These are phyloP conservation scores for Eugnorisma glareosa DNA, from an alignment of 2,888 invertebrate species.

Conservation along the genomic window DNA sequence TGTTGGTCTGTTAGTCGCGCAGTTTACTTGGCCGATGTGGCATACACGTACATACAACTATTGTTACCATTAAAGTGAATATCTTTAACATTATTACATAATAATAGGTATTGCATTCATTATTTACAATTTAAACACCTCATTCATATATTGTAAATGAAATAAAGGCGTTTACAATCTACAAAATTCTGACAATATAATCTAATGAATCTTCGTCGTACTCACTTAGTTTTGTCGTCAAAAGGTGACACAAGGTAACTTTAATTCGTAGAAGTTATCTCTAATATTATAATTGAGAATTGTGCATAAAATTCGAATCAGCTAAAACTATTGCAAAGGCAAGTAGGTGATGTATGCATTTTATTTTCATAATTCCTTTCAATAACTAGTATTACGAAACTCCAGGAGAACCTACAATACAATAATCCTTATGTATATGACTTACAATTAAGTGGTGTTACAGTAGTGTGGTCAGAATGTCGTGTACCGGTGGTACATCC, in stretches of 20 bases:
- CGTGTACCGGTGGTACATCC: conserved; percentile 70
- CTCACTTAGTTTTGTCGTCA: conserved; percentile 70
- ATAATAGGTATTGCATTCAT: conserved; percentile 67
- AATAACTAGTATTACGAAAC: conserved; percentile 75
- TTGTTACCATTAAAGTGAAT: conserved; percentile 72
- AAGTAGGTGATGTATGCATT: conserved; percentile 87
- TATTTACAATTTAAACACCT: conserved; percentile 71
- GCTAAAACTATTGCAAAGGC: conserved; percentile 87
- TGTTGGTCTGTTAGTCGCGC: conserved; percentile 76
- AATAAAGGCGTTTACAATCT: conserved; percentile 64
- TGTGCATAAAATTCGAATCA: conserved; percentile 84
- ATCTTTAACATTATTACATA: conserved; percentile 68
- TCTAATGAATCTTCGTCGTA: conserved; percentile 65
- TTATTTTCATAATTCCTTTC: conserved; percentile 72
- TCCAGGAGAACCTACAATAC: conserved; percentile 74
- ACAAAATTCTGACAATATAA: conserved; percentile 64
- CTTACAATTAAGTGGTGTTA: conserved; percentile 86
- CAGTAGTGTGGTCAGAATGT: conserved; percentile 80
- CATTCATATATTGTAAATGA: conserved; percentile 62
- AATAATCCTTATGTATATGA: conserved; percentile 71
- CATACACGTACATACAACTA: conserved; percentile 68
- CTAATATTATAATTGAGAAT: conserved; percentile 77
- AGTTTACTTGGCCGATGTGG: conserved; percentile 63
- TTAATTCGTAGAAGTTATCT: conserved; percentile 79
- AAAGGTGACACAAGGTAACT: conserved; percentile 84